phyloP scores from a whole-genome alignment of 2,888 invertebrate genomes.

The Leptopilina myrica region DNA sequence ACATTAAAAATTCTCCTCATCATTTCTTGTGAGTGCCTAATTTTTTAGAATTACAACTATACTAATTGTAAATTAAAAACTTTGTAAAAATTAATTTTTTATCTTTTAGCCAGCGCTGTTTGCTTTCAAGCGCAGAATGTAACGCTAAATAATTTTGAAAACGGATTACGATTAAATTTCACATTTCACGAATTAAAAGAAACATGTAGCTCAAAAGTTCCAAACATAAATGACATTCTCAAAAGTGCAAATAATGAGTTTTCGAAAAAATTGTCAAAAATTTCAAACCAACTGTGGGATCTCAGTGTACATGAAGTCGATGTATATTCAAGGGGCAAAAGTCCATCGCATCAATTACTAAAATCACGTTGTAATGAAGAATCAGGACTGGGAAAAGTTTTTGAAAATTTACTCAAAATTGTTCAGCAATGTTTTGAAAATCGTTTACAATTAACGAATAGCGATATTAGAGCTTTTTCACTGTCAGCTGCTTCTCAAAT shows the following conservation, averaged over 20 bases:
- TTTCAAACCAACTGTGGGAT: slow-evolving; percentile 10
- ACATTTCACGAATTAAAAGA: not conserved
- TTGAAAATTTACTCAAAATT: not conserved
- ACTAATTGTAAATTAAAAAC: too few species aligned
- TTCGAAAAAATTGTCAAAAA: not conserved
- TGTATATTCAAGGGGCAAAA: not conserved
- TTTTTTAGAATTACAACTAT: not conserved
- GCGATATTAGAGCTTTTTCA: not conserved
- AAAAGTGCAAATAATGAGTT: slow-evolving; percentile 2
- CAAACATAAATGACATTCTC: not conserved
- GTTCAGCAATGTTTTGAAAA: not conserved
- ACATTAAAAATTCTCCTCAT: not conserved
- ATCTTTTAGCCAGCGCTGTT: not conserved
- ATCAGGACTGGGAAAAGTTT: not conserved
- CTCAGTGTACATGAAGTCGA: not conserved
- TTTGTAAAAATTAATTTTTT: not conserved
- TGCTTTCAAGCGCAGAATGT: not conserved
- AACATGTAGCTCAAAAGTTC: not conserved
- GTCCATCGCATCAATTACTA: not conserved
- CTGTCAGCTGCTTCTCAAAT: slow-evolving; percentile 14
- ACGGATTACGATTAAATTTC: not conserved
- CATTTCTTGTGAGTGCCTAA: not conserved
- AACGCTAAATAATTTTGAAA: not conserved
- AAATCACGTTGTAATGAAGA: slow-evolving; percentile 9
- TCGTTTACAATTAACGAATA: not conserved